These are phyloP conservation scores for Erpornis zantholeuca DNA, from an alignment of 2,113 vertebrate species.

Conservation along the genomic window DNA sequence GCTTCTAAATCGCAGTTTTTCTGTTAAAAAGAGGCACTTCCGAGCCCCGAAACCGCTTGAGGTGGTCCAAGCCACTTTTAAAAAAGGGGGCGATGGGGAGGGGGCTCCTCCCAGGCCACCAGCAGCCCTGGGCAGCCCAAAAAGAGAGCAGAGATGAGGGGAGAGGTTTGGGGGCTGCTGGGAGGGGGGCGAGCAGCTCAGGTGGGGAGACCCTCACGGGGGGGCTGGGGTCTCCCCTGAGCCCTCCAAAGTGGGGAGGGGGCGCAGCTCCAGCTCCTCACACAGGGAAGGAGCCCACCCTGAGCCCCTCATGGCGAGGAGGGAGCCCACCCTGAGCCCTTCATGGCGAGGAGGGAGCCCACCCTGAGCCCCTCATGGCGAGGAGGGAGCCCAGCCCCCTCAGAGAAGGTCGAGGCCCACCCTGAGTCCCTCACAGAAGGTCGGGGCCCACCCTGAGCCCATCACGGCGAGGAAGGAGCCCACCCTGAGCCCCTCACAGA, in stretches of 20 bases:
- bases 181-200: not conserved
- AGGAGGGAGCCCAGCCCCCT: not conserved
- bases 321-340: not conserved
- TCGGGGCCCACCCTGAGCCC: too few relatives aligned
- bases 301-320: not conserved
- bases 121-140: not conserved
- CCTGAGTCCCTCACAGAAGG: too few relatives aligned
- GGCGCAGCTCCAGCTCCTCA: not conserved
- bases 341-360: not conserved
- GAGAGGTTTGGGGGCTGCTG: fast-evolving
- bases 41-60: fast-evolving
- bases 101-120: not conserved
- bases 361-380: not conserved
- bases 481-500: too few relatives aligned
- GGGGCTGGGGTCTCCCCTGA: fast-evolving
- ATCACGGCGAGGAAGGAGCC: too few relatives aligned
- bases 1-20: not conserved
- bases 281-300: too few relatives aligned
- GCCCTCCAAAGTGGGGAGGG: not conserved
- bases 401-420: too few relatives aligned
- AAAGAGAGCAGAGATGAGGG: not conserved
- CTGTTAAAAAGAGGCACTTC: not conserved
- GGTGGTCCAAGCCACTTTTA: fast-evolving
- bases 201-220: not conserved
- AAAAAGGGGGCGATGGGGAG: not conserved